phyloP scores from a whole-genome alignment of 2,113 vertebrate genomes.

The Scortum barcoo region DNA sequence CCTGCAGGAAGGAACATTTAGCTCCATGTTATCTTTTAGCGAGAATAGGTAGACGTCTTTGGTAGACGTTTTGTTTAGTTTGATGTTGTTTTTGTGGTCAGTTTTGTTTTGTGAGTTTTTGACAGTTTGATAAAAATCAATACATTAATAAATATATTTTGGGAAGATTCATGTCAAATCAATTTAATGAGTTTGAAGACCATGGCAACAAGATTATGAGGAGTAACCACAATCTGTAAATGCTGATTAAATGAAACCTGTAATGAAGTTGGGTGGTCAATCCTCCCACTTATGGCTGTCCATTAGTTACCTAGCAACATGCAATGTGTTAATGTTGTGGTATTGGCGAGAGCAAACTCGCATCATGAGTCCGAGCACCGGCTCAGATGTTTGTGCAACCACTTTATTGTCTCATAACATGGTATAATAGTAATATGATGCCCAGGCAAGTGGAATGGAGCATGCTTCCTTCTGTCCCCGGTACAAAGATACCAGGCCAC shows the following conservation, averaged over 20 bases:
- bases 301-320: conserved; percentile 81
- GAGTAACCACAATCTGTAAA: not conserved
- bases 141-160: not conserved
- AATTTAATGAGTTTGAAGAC: not conserved
- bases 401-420: conserved; percentile 46
- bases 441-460: conserved; percentile 76
- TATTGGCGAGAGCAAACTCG: conserved; percentile 26
- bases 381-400: conserved; percentile 44
- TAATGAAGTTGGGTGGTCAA: conserved; percentile 37
- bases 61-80: not conserved
- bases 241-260: conserved; percentile 21
- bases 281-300: conserved; percentile 38
- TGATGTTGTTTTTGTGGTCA: not conserved
- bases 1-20: conserved; percentile 46
- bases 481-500: conserved; percentile 15
- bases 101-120: not conserved
- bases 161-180: not conserved
- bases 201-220: conserved; percentile 19
- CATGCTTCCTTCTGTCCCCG: conserved; percentile 68
- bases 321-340: conserved; percentile 34
- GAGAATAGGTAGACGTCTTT: too few species aligned
- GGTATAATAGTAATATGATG: conserved; percentile 45
- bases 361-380: conserved; percentile 21
- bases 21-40: conserved; percentile 15
- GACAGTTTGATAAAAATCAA: not conserved